phyloP scores from a whole-genome alignment of 1,140 invertebrate genomes.

The Grapholita molesta region DNA sequence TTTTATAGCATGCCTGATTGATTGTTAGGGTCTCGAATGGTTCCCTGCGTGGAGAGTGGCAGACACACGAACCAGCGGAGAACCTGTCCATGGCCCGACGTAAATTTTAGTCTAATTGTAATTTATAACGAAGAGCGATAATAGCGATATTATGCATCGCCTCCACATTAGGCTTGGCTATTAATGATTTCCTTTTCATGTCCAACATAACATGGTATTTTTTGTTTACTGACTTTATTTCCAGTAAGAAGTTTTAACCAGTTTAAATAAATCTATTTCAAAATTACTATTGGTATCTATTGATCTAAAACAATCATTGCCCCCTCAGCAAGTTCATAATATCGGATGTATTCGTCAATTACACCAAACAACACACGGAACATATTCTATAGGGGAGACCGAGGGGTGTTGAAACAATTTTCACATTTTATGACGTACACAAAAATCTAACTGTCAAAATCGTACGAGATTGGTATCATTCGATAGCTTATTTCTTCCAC shows the following conservation, averaged over 20 bases:
- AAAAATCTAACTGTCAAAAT: too few relatives aligned
- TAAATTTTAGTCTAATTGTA: conserved; percentile 21
- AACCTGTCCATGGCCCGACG: conserved; percentile 24
- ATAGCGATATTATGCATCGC: too few relatives aligned
- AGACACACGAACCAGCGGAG: neutral
- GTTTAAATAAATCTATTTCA: conserved; percentile 68
- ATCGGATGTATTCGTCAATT: neutral
- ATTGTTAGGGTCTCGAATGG: neutral
- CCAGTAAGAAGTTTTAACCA: conserved; percentile 55
- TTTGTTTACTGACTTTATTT: conserved; percentile 53
- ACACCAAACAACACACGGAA: neutral
- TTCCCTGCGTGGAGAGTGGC: neutral
- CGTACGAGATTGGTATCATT: too few relatives aligned
- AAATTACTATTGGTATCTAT: conserved; percentile 47
- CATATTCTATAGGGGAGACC: neutral
- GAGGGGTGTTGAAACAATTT: too few relatives aligned
- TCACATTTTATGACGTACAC: too few relatives aligned
- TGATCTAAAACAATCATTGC: conserved; percentile 31
- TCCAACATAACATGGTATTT: conserved; percentile 38
- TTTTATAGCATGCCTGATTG: neutral
- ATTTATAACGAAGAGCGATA: conserved; percentile 7
- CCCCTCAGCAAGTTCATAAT: too few relatives aligned
- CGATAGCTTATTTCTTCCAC: too few relatives aligned
- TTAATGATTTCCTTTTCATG: conserved; percentile 34
- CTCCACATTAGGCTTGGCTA: conserved; percentile 39